Conservation (phyloP, 2,888 invertebrate genomes). For the Pyrocoelia pectoralis region DNA sequence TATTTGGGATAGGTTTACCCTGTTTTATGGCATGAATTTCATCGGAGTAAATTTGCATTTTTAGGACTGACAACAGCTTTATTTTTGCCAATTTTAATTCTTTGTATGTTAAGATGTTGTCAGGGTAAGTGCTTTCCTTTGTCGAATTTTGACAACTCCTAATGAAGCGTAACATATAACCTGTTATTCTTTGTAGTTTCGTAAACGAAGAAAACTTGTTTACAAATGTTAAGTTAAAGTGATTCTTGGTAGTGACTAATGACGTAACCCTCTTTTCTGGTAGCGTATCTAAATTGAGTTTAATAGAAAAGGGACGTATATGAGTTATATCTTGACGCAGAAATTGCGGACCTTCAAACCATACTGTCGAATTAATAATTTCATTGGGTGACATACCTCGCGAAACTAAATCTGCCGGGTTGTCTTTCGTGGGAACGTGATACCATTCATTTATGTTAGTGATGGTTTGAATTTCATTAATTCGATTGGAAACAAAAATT, state of each 20-base stretch:
- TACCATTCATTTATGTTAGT: background rate
- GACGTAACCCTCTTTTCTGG: no score
- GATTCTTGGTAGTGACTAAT: background rate
- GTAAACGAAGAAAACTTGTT: constrained; percentile 6
- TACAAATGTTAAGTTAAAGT: background rate
- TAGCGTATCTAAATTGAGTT: no score
- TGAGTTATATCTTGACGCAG: background rate
- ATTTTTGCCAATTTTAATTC: background rate
- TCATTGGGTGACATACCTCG: background rate
- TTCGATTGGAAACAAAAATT: constrained; percentile 34
- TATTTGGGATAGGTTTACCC: background rate
- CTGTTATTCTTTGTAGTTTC: no score
- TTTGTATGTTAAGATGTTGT: background rate
- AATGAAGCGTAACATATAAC: no score
- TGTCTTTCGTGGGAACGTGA: constrained; percentile 5
- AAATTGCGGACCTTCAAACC: background rate
- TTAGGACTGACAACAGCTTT: background rate
- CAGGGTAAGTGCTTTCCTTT: background rate
- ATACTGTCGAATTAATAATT: background rate
- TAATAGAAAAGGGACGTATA: no score
- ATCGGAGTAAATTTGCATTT: background rate
- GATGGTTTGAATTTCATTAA: constrained; percentile 20
- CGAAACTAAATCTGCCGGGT: constrained; percentile 7
- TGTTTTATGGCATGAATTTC: background rate
- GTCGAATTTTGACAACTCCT: no score